A percentile compares a stretch with the other conserved stretches of the same genome.
Conservation (phyloP, 2,113 vertebrate species). For the Marmota flaviventris region DNA sequence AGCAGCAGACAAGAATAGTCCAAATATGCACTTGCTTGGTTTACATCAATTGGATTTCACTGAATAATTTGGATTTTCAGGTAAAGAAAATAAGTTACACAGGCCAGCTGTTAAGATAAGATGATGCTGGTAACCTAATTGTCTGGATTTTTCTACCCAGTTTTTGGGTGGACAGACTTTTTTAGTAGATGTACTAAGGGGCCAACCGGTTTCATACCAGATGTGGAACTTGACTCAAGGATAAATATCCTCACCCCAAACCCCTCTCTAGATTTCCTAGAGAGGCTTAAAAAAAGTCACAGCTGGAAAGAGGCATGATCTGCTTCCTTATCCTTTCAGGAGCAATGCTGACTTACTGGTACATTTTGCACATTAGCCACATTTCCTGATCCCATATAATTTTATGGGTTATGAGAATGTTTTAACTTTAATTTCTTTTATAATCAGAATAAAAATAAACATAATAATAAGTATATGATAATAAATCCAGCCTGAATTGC, state of each 20-base stretch:
- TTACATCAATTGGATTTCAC: constrained; percentile 29
- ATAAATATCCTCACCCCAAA: neutral
- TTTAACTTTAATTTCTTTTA: constrained; percentile 42
- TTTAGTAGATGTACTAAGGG: neutral
- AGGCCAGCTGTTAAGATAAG: neutral
- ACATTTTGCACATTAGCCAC: neutral
- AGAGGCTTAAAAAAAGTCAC: neutral
- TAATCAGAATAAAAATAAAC: neutral
- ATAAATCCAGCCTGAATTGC: neutral
- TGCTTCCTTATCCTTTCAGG: neutral
- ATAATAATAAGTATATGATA: neutral
- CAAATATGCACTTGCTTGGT: neutral
- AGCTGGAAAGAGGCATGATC: neutral
- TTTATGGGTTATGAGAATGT: neutral
- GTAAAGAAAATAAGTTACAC: neutral
- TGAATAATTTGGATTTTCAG: constrained; percentile 38
- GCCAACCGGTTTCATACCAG: neutral
- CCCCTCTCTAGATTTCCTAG: neutral
- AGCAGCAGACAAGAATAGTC: neutral
- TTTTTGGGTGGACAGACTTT: neutral
- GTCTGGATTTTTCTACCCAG: neutral
- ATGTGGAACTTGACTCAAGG: neutral
- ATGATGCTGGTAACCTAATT: neutral
- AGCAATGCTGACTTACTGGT: neutral
- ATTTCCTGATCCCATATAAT: neutral